Conservation (phyloP, 2,113 vertebrate species). For the Protobothrops flavoviridis region DNA sequence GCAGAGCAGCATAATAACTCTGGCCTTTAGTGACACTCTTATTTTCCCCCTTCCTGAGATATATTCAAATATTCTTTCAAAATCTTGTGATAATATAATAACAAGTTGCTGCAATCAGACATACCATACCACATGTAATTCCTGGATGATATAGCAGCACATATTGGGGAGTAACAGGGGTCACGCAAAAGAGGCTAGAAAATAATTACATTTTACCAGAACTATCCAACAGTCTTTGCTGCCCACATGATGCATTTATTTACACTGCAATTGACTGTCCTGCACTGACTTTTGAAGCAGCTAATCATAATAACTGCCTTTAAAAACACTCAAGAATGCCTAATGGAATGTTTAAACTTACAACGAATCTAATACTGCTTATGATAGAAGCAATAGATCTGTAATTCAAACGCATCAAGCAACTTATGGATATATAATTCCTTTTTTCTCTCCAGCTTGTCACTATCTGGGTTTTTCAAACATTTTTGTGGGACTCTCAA, state of each 20-base stretch:
- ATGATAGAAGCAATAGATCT: neutral
- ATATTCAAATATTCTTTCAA: neutral
- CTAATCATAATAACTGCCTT: neutral
- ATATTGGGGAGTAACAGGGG: neutral
- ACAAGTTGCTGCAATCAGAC: neutral
- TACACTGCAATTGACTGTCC: neutral
- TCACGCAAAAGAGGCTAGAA: neutral
- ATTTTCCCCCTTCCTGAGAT: neutral
- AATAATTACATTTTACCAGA: neutral
- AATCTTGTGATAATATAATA: neutral
- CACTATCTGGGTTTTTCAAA: neutral
- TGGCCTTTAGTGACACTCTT: neutral
- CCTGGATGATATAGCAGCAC: neutral
- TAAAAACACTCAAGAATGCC: neutral
- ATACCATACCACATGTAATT: neutral
- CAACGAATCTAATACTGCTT: neutral
- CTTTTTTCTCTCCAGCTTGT: neutral
- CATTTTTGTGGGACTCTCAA: neutral
- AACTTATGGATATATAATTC: neutral
- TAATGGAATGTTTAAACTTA: neutral
- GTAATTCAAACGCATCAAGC: neutral
- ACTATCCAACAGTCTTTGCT: neutral
- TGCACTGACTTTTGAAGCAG: neutral
- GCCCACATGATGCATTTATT: neutral
- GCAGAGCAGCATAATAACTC: neutral